These are phyloP conservation scores for Centruroides sculpturatus DNA, from an alignment of 1,140 invertebrate genomes.

Conservation along the genomic window DNA sequence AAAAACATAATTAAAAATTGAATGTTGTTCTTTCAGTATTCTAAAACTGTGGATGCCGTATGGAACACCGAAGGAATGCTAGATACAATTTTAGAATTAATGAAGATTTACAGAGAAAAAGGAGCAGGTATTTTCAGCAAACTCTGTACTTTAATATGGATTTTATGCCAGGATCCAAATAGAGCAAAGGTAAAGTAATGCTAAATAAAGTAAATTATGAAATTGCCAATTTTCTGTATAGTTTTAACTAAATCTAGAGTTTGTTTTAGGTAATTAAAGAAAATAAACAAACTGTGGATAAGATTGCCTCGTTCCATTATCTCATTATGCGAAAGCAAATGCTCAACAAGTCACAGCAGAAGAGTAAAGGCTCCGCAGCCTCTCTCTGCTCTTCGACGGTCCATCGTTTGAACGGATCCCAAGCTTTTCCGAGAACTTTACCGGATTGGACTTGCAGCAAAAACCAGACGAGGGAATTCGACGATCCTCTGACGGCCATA, in stretches of 20 bases:
- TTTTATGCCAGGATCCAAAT: slow-evolving; percentile 8
- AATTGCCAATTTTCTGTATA: not conserved
- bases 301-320: slow-evolving; percentile 1
- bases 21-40: slow-evolving; percentile 1
- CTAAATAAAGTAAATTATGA: not conserved
- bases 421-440: not conserved
- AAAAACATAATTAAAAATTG: not conserved
- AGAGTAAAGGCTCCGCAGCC: not conserved
- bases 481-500: slow-evolving; percentile 5
- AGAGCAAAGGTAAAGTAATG: slow-evolving; percentile 3
- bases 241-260: not conserved
- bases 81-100: slow-evolving; percentile 2
- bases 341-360: not conserved
- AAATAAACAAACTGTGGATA: not conserved
- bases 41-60: slow-evolving; percentile 5
- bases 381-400: not conserved
- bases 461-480: slow-evolving; percentile 1
- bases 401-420: not conserved
- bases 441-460: slow-evolving; percentile 9
- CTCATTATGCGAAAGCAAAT: not conserved
- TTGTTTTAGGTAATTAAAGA: slow-evolving; percentile 3
- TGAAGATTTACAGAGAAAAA: slow-evolving; percentile 8
- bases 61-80: slow-evolving; percentile 1
- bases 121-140: slow-evolving; percentile 3
- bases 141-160: slow-evolving; percentile 6